A percentile compares a stretch with the other conserved stretches of the same genome.
phyloP scores from a whole-genome alignment of 2,113 vertebrate species.

The Tympanuchus pallidicinctus region DNA sequence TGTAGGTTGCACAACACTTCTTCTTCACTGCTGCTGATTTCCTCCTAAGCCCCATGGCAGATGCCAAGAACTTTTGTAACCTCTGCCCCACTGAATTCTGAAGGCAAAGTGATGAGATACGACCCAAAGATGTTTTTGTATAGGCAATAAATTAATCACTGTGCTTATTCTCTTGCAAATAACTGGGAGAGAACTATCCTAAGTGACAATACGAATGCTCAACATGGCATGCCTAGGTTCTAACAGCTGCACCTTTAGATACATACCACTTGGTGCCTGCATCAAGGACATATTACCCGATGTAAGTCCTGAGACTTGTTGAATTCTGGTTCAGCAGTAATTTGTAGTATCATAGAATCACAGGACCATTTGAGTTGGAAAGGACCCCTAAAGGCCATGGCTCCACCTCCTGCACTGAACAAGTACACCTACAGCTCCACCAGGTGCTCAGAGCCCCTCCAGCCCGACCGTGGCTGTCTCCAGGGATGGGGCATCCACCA shows the following conservation, averaged over 20 bases:
- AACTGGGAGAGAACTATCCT: neutral
- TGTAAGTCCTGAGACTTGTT: neutral
- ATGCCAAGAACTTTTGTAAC: slow-evolving; percentile 38
- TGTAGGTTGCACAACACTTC: slow-evolving; percentile 27
- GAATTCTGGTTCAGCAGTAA: neutral
- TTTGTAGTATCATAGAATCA: neutral
- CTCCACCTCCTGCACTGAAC: no score
- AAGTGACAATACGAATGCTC: neutral
- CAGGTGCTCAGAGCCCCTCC: no score
- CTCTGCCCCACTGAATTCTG: slow-evolving; percentile 34
- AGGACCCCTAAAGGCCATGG: no score
- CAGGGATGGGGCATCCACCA: no score
- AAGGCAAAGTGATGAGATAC: neutral
- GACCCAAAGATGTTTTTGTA: neutral
- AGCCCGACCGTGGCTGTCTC: no score
- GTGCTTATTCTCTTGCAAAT: neutral
- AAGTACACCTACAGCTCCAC: no score
- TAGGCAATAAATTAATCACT: neutral
- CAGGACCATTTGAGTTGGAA: no score
- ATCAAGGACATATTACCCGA: no score
- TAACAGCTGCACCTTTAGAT: neutral
- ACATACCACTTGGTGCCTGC: neutral
- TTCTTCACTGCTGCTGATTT: neutral
- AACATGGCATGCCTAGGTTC: neutral
- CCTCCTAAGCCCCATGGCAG: neutral